Percentiles rank a stretch among this genome's conserved stretches.
These are phyloP conservation scores for Hypomesus transpacificus DNA, from an alignment of 2,113 vertebrate species.

Conservation along the genomic window DNA sequence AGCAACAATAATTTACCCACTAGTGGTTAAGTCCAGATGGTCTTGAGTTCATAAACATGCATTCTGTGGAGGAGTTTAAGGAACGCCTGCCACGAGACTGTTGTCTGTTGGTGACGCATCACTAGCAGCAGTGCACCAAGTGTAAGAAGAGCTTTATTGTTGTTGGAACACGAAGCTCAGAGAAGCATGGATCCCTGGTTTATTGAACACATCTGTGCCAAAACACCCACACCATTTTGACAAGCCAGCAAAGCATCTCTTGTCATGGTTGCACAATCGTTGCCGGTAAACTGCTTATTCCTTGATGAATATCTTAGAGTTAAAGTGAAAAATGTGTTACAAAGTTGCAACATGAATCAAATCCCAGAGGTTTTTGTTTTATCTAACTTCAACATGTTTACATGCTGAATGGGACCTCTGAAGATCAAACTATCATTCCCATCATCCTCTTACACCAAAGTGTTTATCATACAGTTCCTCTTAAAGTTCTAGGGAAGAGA, in stretches of 20 bases:
- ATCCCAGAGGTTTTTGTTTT: too few relatives aligned
- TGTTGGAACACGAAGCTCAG: conserved; percentile 16
- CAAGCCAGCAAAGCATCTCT: conserved; percentile 23
- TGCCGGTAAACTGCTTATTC: conserved; percentile 21
- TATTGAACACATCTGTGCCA: conserved; percentile 37
- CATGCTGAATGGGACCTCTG: too few relatives aligned
- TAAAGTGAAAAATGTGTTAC: not conserved
- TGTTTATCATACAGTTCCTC: not conserved
- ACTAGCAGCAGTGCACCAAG: conserved; percentile 23
- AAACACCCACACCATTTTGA: conserved; percentile 22
- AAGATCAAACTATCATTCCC: too few relatives aligned
- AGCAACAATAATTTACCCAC: conserved; percentile 31
- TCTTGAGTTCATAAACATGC: conserved; percentile 42
- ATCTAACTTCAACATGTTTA: too few relatives aligned
- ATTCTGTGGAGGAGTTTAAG: conserved; percentile 14
- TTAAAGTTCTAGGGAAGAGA: not conserved
- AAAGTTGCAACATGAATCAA: not conserved
- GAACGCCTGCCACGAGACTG: not conserved
- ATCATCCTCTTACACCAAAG: not conserved
- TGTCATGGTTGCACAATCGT: conserved; percentile 18
- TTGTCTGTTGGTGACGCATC: conserved; percentile 17
- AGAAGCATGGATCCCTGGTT: conserved; percentile 30
- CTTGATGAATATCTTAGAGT: conserved; percentile 20
- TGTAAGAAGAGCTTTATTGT: conserved; percentile 34
- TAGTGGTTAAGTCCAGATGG: conserved; percentile 38